Percentiles rank a stretch among this genome's conserved stretches.
Evolutionary conservation across 2,113 vertebrate genomes (phyloP).

Genomic region (Trichomycterus rosablanca): DNA sequence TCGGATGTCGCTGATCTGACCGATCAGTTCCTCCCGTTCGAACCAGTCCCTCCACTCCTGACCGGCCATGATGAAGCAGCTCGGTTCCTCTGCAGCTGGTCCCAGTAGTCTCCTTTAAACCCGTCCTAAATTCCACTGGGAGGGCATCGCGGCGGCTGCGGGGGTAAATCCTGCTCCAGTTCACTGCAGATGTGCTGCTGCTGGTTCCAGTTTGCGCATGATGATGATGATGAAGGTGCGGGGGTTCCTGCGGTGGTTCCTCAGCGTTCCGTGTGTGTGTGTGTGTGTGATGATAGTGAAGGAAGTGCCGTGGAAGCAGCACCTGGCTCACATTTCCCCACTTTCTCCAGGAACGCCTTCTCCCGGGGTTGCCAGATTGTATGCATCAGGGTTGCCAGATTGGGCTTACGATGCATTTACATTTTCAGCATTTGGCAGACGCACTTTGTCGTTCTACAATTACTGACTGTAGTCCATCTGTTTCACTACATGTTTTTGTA

Average conservation of each 20-base stretch:
- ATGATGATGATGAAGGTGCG: constrained; percentile 11
- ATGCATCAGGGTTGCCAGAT: too few species aligned
- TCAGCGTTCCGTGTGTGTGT: too few species aligned
- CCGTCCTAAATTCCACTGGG: background rate
- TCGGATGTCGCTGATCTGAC: constrained; percentile 91
- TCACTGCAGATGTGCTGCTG: background rate
- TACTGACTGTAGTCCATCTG: too few species aligned
- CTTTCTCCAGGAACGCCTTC: constrained; percentile 5
- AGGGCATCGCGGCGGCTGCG: too few species aligned
- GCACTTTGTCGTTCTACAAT: too few species aligned
- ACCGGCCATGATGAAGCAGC: constrained; percentile 72
- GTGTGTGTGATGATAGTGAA: too few species aligned
- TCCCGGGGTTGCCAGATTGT: background rate
- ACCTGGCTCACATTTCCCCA: constrained; percentile 26
- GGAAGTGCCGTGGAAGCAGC: constrained; percentile 7
- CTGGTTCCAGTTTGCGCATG: background rate
- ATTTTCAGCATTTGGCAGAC: too few species aligned
- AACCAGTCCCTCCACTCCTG: constrained; percentile 88
- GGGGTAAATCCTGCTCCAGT: background rate
- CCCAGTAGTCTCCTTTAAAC: constrained; percentile 5
- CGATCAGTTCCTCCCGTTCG: constrained; percentile 89
- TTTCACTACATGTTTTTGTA: too few species aligned
- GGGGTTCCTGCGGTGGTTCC: background rate
- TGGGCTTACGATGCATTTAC: too few species aligned
- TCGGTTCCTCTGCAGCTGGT: constrained; percentile 15